Evolutionary conservation across 2,113 vertebrate species (phyloP).

Genomic region (Vulpes vulpes): DNA sequence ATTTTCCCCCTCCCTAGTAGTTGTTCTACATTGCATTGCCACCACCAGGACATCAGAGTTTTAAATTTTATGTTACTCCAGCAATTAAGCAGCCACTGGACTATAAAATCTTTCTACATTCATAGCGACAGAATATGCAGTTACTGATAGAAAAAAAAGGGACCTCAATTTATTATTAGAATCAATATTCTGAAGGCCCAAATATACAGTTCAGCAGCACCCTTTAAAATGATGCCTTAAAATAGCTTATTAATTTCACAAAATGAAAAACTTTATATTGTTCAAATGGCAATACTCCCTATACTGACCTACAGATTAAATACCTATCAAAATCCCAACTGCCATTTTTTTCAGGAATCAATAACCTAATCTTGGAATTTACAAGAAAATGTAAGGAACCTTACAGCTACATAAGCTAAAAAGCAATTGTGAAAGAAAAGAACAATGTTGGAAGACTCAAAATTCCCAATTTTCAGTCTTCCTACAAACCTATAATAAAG

Average conservation of each 20-base stretch:
- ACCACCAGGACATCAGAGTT: neutral
- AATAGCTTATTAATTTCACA: neutral
- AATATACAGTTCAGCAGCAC: neutral
- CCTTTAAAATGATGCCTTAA: neutral
- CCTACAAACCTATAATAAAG: neutral
- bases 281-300: neutral
- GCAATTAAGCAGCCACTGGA: neutral
- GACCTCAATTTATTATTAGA: neutral
- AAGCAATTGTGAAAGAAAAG: neutral
- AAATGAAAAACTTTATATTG: neutral
- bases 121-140: neutral
- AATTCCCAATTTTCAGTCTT: neutral
- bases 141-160: neutral
- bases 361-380: constrained; percentile 1
- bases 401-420: neutral
- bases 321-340: neutral
- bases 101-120: neutral
- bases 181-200: neutral
- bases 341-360: neutral
- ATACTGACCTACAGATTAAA: neutral
- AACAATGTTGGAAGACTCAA: neutral
- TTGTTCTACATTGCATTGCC: neutral
- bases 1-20: neutral
- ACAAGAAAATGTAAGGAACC: neutral
- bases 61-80: neutral